These are phyloP conservation scores for Eulemur macaco DNA, from an alignment of 2,113 vertebrate genomes.

Conservation along the genomic window DNA sequence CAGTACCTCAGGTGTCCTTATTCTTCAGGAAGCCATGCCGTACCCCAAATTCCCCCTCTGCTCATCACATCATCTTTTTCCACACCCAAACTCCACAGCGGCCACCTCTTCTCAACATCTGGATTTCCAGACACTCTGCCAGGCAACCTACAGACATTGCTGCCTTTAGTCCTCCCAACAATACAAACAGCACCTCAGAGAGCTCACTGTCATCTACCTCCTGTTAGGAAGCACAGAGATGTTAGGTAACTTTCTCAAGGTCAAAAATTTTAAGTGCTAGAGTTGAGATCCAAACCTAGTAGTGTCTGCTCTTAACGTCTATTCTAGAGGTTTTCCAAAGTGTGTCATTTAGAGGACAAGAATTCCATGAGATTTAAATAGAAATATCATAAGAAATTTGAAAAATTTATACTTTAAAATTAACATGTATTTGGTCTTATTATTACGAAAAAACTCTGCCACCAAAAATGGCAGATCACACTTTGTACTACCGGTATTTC, in stretches of 20 bases:
- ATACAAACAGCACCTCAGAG: neutral
- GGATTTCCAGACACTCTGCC: neutral
- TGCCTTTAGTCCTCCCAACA: neutral
- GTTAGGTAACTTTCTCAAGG: neutral
- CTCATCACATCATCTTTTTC: neutral
- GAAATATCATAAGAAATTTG: neutral
- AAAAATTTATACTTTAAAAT: constrained; percentile 14
- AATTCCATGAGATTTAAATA: neutral
- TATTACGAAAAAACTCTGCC: neutral
- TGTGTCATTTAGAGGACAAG: neutral
- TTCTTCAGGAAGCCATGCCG: neutral
- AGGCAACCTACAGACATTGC: neutral
- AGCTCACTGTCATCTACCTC: neutral
- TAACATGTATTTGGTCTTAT: neutral
- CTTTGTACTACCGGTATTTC: neutral
- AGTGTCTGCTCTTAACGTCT: neutral
- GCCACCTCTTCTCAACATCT: neutral
- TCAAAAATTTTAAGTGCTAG: neutral
- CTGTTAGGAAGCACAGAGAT: neutral
- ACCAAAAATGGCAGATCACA: neutral
- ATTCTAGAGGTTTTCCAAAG: neutral
- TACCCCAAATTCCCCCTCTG: neutral
- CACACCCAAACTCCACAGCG: neutral
- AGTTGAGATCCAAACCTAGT: neutral
- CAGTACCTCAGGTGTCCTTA: neutral